Conservation (phyloP, 2,113 vertebrate genomes). For the Setophaga petechia region DNA sequence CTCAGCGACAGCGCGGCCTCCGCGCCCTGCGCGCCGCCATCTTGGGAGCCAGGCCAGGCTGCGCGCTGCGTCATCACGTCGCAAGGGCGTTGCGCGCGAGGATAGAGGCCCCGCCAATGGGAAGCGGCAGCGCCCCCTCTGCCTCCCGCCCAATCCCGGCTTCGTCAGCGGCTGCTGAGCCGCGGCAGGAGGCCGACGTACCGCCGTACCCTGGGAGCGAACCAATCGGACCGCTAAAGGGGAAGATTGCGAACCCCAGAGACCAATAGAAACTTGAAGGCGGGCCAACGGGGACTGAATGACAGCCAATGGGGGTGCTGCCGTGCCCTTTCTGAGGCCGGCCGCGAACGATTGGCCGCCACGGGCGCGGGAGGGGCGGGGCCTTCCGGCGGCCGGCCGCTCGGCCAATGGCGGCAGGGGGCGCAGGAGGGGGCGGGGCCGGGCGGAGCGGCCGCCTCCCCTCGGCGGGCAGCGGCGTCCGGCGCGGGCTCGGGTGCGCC, state of each 20-base stretch:
- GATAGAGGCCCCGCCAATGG: background rate
- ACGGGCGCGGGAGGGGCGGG: too few relatives aligned
- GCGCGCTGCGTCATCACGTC: background rate
- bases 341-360: background rate
- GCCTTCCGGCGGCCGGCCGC: too few relatives aligned
- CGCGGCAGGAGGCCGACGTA: background rate
- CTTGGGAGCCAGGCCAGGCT: background rate
- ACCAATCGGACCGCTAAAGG: background rate
- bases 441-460: background rate
- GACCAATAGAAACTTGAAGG: background rate
- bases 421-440: background rate
- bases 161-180: accelerated
- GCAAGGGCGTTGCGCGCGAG: background rate
- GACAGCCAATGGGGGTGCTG: background rate
- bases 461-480: slow-evolving; percentile 1
- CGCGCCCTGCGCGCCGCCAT: slow-evolving; percentile 53
- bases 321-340: background rate
- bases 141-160: background rate
- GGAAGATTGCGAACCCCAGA: background rate
- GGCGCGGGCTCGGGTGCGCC: background rate
- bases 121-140: too few relatives aligned
- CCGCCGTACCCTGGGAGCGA: accelerated
- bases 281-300: background rate
- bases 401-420: background rate
- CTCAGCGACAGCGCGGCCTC: background rate